phyloP scores from a whole-genome alignment of 2,113 vertebrate genomes.

The Anhinga rufa region DNA sequence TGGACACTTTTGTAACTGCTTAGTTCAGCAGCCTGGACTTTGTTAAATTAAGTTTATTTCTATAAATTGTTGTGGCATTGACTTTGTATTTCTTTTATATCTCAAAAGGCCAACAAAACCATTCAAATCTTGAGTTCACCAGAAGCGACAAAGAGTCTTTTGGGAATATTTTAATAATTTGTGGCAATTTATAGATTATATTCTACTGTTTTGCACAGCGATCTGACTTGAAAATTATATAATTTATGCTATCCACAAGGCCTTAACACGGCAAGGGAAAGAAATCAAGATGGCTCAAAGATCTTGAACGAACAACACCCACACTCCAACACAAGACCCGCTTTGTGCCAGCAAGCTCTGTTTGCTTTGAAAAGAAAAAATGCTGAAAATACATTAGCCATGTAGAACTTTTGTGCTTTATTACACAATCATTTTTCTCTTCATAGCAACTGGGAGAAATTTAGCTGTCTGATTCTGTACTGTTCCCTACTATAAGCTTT shows the following conservation, averaged over 20 bases:
- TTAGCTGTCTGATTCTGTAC: not conserved
- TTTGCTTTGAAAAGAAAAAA: not conserved
- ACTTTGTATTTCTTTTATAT: not conserved
- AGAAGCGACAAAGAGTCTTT: not conserved
- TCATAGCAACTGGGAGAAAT: not conserved
- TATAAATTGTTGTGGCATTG: not conserved
- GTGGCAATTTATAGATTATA: not conserved
- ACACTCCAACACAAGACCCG: not conserved
- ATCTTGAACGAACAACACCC: not conserved
- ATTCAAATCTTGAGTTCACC: not conserved
- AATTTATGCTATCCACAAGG: not conserved
- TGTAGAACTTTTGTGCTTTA: not conserved
- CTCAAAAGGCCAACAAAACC: not conserved
- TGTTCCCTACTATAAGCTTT: not conserved
- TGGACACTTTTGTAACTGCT: not conserved
- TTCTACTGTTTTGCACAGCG: not conserved
- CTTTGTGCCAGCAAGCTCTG: not conserved
- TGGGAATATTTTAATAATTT: not conserved
- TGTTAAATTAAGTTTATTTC: not conserved
- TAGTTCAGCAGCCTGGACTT: not conserved
- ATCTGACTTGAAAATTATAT: not conserved
- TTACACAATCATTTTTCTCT: not conserved
- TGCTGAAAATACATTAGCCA: not conserved
- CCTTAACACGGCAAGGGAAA: not conserved
- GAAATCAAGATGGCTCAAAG: not conserved